A percentile compares a stretch with the other conserved stretches of the same genome.
These are phyloP conservation scores for Channallabes apus DNA, from an alignment of 2,797 vertebrate species.

Conservation along the genomic window DNA sequence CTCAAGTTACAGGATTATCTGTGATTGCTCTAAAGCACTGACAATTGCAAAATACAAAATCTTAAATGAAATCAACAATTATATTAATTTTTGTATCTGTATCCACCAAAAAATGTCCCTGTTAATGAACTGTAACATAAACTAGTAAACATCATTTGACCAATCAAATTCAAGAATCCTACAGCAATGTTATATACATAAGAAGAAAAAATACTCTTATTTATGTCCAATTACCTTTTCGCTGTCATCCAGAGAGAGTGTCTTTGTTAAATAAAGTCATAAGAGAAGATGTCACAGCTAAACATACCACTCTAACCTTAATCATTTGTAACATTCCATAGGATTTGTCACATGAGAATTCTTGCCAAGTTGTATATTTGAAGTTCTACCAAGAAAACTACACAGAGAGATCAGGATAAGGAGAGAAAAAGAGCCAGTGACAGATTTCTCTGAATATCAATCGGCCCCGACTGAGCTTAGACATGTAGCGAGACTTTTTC, in stretches of 20 bases:
- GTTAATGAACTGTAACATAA: neutral
- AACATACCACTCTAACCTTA: neutral
- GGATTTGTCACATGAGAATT: slow-evolving; percentile 7
- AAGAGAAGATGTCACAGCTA: neutral
- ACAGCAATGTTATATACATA: no score
- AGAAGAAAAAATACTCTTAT: neutral
- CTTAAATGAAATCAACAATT: neutral
- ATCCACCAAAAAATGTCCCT: neutral
- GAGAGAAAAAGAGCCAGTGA: slow-evolving; percentile 25
- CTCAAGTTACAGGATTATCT: neutral
- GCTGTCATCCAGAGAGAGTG: neutral
- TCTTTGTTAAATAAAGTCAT: slow-evolving; percentile 6
- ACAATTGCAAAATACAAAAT: neutral
- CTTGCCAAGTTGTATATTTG: slow-evolving; percentile 9
- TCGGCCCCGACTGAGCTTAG: slow-evolving; percentile 43
- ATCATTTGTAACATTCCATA: neutral
- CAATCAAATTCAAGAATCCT: neutral
- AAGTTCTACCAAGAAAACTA: slow-evolving; percentile 26
- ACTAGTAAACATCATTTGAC: neutral
- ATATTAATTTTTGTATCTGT: neutral
- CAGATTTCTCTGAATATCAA: slow-evolving; percentile 50
- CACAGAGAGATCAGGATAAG: slow-evolving; percentile 30
- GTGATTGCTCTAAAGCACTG: neutral
- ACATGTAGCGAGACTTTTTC: slow-evolving; percentile 50
- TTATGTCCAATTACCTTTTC: neutral